These are phyloP conservation scores for Drosophila pruinosa DNA, from an alignment of 1,140 invertebrate genomes.

Conservation along the genomic window DNA sequence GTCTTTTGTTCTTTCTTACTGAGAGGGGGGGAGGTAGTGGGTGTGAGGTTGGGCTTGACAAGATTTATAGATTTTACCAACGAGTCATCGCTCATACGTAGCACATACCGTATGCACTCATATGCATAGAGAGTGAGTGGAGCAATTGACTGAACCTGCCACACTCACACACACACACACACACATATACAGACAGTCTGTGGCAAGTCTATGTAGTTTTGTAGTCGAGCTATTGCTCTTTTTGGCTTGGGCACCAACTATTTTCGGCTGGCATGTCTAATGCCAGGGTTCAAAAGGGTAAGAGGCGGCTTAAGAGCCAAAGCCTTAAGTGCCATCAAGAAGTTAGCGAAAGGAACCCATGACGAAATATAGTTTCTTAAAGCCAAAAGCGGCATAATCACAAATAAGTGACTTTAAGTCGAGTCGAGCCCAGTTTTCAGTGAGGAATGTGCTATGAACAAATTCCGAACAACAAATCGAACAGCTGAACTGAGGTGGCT, in stretches of 20 bases:
- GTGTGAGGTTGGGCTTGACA: slow-evolving; percentile 39
- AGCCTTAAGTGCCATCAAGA: slow-evolving; percentile 41
- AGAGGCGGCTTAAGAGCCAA: slow-evolving; percentile 31
- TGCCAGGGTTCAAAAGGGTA: slow-evolving; percentile 40
- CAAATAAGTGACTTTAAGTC: slow-evolving; percentile 25
- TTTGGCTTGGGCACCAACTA: slow-evolving; percentile 28
- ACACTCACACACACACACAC: slow-evolving; percentile 8
- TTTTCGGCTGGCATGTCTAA: slow-evolving; percentile 46
- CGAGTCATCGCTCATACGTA: slow-evolving; percentile 61
- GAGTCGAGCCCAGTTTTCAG: neutral
- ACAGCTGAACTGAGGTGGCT: no score
- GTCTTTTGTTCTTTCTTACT: neutral
- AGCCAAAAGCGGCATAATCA: slow-evolving; percentile 19
- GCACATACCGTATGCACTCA: slow-evolving; percentile 1
- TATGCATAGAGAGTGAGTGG: slow-evolving; percentile 22
- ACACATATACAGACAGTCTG: neutral
- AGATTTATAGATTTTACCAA: slow-evolving; percentile 71
- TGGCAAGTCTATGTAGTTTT: slow-evolving; percentile 16
- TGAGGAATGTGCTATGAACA: neutral
- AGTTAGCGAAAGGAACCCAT: slow-evolving; percentile 31
- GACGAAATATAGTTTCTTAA: slow-evolving; percentile 28
- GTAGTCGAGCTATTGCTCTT: slow-evolving; percentile 24
- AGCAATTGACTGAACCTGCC: slow-evolving; percentile 50
- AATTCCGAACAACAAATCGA: neutral
- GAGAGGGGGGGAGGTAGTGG: neutral